Evolutionary conservation across 2,888 invertebrate genomes (phyloP), one percentile per base, ranked within the genome.

Genomic region (Sinodicranocentrus sp.): DNA sequence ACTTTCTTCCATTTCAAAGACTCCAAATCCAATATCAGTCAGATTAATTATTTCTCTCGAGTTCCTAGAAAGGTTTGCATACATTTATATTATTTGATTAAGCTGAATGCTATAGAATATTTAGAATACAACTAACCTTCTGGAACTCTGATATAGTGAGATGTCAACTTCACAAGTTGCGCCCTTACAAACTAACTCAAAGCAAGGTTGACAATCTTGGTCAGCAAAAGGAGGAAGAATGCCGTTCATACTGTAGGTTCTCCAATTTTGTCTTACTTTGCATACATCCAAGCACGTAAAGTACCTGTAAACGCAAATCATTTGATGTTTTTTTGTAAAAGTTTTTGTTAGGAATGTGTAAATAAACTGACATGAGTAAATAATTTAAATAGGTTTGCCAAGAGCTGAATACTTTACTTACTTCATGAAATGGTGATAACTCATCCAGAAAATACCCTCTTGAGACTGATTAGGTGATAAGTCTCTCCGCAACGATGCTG

Each of bases 231-330:
- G 79, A n/a, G 73, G 61, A 1, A 84, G 73, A 26, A 84, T 57
- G 1, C 84, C 84, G 5, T 79, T 23, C 17, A 79, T 2, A 19
- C 54, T 73, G 26, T 68, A 44, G 1, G 26, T 39, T 19, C 68
- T 48, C 84, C 84, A 84, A 13, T 17, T 17, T 19, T 79, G 6
- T 26, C 84, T 15, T 19, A 97, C 96, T 91, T 98, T 98, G 91
- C 98, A 98, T 85, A 99, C 97, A 91, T 99, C 98, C 89, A 99
- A 97, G 90, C 97, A 97, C 91, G 98, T 98, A 91, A 98, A 99
- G 91, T 97, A 96, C 89, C 94, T 94, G 48, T 5, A 91, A 44
- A 89, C n/a, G n/a, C n/a, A n/a, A n/a, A n/a, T n/a, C n/a, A n/a
- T n/a, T n/a, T n/a, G n/a, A n/a, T n/a, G n/a, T n/a, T n/a, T n/a